Evolutionary conservation across 2,888 invertebrate genomes (phyloP), one percentile per base, ranked within the genome.

Genomic region (Agriopis marginaria): DNA sequence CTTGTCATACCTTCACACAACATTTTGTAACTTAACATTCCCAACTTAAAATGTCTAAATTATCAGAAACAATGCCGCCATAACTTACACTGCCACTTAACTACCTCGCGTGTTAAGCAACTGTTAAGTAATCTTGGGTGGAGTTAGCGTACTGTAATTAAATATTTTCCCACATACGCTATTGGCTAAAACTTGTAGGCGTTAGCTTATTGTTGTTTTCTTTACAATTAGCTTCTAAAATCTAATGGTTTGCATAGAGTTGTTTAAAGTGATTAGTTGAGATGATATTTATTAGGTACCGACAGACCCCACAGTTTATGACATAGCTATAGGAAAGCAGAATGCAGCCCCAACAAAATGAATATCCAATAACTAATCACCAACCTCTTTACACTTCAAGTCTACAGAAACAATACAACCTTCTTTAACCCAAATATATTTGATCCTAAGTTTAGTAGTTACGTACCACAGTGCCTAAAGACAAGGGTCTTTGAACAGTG

Each of bases 151-250:
- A 17, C 14, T 49, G 14, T 60, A 63, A 70, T 66, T 70, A 63
- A 42, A 42, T 42, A 32, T 14, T n/a, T 67, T 54, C 61, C 40
- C 61, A 66, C 66, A 47, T 14, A 55, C 60, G 50, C 55, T 56
- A 71, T 71, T 71, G 70, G 68, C 50, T 23, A 10, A 17, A 10
- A 10, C 11, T 17, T 54, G 68, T 60, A 65, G 68, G 68, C 61
- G 68, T 68, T 10, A 1, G 9, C 39, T 14, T 50, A 39, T 51
- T 53, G 32, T 49, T 53, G 23, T n/a, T 44, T n/a, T 17, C 10
- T 54, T 61, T 51, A 61, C 14, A 9, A 58, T 45, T 58, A 11
- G 12, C 32, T 32, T 45, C 12, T 10, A 40, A 23, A 12, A 23
- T 39, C 12, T 8, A 32, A 12, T 54, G 39, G 7, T 54, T 54